These are phyloP conservation scores for Drosophila hydei DNA, from an alignment of 1,140 invertebrate genomes.

Conservation along the genomic window DNA sequence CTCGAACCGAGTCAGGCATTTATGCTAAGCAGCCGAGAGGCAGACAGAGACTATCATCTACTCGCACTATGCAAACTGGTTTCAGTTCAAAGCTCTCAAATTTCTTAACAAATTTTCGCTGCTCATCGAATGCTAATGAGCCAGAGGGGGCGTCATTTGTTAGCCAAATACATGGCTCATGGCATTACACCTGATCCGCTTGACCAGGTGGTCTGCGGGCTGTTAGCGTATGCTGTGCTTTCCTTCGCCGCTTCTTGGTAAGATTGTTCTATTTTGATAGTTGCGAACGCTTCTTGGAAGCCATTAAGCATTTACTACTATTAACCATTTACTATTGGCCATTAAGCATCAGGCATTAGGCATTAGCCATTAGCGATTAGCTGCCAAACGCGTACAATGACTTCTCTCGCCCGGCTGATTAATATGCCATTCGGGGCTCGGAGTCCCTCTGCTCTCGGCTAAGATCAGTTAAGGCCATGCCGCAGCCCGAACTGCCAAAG, in stretches of 20 bases:
- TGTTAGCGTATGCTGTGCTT: slow-evolving; percentile 5
- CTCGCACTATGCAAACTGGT: slow-evolving; percentile 59
- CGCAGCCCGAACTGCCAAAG: slow-evolving; percentile 63
- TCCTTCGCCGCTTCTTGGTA: slow-evolving; percentile 44
- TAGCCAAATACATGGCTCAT: slow-evolving; percentile 21
- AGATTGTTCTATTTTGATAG: slow-evolving; percentile 80
- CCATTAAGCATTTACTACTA: slow-evolving; percentile 42
- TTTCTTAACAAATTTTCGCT: slow-evolving; percentile 48
- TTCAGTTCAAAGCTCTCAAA: slow-evolving; percentile 20
- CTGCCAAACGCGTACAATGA: slow-evolving; percentile 65
- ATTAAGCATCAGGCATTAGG: slow-evolving; percentile 31
- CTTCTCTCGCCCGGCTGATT: slow-evolving; percentile 57
- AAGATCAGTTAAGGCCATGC: slow-evolving; percentile 69
- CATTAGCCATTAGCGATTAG: slow-evolving; percentile 38
- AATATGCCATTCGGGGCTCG: slow-evolving; percentile 51
- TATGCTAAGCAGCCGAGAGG: slow-evolving; percentile 40
- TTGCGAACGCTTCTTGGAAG: slow-evolving; percentile 61
- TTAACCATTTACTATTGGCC: slow-evolving; percentile 33
- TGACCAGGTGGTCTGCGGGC: slow-evolving; percentile 58
- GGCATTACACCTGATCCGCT: slow-evolving; percentile 37
- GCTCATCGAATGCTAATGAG: slow-evolving; percentile 66
- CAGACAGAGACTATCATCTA: neutral
- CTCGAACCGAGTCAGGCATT: slow-evolving; percentile 20
- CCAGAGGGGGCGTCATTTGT: slow-evolving; percentile 72
- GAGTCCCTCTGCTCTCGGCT: slow-evolving; percentile 24